Conservation (phyloP, 2,797 vertebrate species). For the Acipenser oxyrinchus region DNA sequence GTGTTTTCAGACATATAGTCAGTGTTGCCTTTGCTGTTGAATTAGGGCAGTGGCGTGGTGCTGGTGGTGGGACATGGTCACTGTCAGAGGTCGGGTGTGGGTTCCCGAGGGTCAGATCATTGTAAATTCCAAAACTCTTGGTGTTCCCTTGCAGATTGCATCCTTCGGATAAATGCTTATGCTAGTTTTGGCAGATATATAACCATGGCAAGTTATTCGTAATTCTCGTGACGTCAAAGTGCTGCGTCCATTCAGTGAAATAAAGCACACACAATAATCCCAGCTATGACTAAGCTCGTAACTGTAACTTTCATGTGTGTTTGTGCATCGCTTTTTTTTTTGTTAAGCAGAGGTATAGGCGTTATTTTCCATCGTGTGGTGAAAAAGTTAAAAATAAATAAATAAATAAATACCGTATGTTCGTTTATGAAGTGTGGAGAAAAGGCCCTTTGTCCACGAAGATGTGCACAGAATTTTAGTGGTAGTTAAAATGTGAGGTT, state of each 20-base stretch:
- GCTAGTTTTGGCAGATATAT: no score
- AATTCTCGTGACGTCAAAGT: conserved; percentile 53
- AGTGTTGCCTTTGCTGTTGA: conserved; percentile 3
- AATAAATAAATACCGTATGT: no score
- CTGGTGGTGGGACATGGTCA: not conserved
- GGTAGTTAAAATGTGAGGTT: no score
- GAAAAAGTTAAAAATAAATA: no score
- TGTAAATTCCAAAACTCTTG: no score
- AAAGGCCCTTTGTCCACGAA: no score
- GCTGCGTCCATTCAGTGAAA: conserved; percentile 45
- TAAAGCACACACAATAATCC: no score
- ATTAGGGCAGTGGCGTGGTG: conserved; percentile 1
- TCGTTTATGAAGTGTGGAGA: no score
- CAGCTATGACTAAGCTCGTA: no score
- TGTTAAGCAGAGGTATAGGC: not conserved
- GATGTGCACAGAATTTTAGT: no score
- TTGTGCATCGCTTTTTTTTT: conserved; percentile 3
- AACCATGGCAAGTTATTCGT: conserved; percentile 38
- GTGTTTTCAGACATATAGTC: conserved; percentile 33
- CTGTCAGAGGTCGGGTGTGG: not conserved
- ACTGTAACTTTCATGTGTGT: conserved; percentile 3
- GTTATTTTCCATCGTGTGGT: not conserved
- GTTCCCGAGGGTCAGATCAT: not conserved
- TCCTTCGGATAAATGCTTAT: no score
- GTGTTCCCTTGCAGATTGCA: no score